phyloP scores from a whole-genome alignment of 2,113 vertebrate species.

The Vicugna pacos region DNA sequence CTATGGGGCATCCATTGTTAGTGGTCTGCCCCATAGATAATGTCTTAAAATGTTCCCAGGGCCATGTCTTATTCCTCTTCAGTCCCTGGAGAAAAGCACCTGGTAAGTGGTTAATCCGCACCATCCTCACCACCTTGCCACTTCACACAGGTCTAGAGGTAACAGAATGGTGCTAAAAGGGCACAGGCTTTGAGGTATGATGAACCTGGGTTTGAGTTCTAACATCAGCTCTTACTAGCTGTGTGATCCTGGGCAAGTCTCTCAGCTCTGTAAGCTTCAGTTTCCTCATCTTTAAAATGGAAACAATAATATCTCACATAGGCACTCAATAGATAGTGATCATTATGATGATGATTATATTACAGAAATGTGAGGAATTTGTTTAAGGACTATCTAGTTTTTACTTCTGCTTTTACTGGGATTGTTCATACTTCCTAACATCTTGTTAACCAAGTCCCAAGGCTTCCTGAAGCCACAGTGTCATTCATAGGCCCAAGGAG shows the following conservation, averaged over 20 bases:
- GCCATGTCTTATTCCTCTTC: neutral
- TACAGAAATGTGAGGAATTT: neutral
- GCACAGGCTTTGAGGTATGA: neutral
- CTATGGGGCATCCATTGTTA: neutral
- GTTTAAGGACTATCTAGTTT: neutral
- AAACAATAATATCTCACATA: neutral
- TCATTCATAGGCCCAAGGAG: neutral
- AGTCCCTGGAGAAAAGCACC: neutral
- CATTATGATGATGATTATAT: neutral
- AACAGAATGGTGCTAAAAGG: neutral
- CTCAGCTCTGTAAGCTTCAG: neutral
- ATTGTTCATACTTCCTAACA: slow-evolving; percentile 42
- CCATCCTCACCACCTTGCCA: neutral
- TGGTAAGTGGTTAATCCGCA: neutral
- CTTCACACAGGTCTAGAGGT: neutral
- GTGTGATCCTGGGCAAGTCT: neutral
- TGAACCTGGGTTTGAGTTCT: neutral
- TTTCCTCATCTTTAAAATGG: slow-evolving; percentile 6
- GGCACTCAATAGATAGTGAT: neutral
- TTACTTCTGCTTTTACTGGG: neutral
- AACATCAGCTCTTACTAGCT: neutral
- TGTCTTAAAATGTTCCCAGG: neutral
- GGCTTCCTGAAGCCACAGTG: neutral
- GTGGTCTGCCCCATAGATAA: neutral
- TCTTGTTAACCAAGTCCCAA: neutral